Evolutionary conservation across 2,113 vertebrate genomes (phyloP).

Genomic region (Forbesichthys agassizii): DNA sequence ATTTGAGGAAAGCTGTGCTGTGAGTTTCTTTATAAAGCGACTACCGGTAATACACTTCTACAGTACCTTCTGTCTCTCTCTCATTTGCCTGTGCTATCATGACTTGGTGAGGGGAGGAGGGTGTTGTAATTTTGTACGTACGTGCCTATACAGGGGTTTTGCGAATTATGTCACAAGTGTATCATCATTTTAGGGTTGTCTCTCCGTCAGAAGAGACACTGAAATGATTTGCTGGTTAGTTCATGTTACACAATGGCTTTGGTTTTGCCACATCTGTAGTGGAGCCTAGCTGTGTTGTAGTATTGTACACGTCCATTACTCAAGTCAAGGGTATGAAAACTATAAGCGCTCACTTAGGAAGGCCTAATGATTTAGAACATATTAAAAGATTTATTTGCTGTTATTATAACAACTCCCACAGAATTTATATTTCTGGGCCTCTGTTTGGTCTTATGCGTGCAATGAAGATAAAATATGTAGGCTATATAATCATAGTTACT

Average conservation of each 20-base stretch:
- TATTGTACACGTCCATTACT: neutral
- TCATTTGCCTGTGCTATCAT: constrained; percentile 46
- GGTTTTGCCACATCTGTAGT: constrained; percentile 15
- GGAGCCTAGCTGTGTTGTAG: neutral
- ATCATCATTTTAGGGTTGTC: constrained; percentile 5
- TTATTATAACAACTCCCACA: neutral
- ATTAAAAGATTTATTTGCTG: neutral
- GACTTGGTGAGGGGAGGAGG: neutral
- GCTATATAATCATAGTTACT: constrained; percentile 12
- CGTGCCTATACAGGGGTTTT: constrained; percentile 12
- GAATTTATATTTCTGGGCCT: neutral
- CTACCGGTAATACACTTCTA: neutral
- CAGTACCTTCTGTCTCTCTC: constrained; percentile 5
- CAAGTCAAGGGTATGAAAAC: neutral
- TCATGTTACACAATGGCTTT: constrained; percentile 3
- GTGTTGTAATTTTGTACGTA: neutral
- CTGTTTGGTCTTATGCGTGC: constrained; percentile 12
- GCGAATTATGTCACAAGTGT: constrained; percentile 11
- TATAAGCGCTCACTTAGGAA: neutral
- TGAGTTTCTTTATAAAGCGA: neutral
- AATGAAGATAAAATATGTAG: constrained; percentile 7
- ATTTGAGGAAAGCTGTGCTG: neutral
- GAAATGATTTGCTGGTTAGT: constrained; percentile 33
- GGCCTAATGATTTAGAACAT: neutral
- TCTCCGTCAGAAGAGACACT: constrained; percentile 10